A percentile compares a stretch with the other conserved stretches of the same genome.
Conservation (phyloP, 2,113 vertebrate species). For the Megatriorchis doriae region DNA sequence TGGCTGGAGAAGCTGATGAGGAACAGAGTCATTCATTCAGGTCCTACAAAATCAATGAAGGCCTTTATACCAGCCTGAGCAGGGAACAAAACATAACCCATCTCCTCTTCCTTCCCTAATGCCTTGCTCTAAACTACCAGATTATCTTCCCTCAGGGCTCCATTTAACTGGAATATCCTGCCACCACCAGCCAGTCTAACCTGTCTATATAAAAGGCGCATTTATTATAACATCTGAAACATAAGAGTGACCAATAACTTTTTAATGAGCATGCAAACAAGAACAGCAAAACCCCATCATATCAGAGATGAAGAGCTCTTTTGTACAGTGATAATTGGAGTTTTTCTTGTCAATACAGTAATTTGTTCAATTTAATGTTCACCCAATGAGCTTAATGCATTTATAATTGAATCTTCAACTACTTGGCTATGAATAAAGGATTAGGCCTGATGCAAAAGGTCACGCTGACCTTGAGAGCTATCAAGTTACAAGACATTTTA, state of each 20-base stretch:
- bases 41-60: not conserved
- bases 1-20: not conserved
- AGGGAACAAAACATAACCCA: not conserved
- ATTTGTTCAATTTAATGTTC: constrained; percentile 21
- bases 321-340: not conserved
- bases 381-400: constrained; percentile 36
- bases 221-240: not conserved
- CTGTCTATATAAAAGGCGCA: not conserved
- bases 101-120: not conserved
- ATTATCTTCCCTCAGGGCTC: not conserved
- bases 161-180: too few species aligned
- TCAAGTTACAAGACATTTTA: not conserved
- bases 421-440: constrained; percentile 16
- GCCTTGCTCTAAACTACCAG: not conserved
- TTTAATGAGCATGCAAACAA: not conserved
- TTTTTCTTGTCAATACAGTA: constrained; percentile 11
- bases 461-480: constrained; percentile 47
- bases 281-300: not conserved
- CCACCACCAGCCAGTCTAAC: not conserved
- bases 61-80: not conserved
- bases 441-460: constrained; percentile 6
- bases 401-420: constrained; percentile 52
- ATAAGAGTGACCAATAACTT: not conserved
- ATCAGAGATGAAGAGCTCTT: not conserved
- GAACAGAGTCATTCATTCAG: not conserved